phyloP scores from a whole-genome alignment of 53 echinoderm and acorn worm genomes.

The Hippasteria phrygiana region DNA sequence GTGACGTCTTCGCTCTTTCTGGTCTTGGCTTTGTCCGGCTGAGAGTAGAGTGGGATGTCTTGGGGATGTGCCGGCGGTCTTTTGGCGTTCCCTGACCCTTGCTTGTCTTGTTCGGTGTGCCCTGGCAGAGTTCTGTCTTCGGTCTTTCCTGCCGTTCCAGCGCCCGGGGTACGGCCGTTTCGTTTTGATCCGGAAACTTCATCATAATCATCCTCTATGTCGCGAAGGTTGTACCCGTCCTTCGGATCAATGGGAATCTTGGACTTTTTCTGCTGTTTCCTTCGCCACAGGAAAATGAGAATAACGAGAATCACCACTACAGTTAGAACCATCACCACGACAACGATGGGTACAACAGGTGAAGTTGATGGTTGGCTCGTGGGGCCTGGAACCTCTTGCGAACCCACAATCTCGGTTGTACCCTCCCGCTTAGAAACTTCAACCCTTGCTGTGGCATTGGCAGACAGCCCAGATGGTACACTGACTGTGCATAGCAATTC shows the following conservation, averaged over 20 bases:
- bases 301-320: not conserved
- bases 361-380: not conserved
- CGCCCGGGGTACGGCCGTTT: not conserved
- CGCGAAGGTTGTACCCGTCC: not conserved
- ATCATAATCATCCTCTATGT: not conserved
- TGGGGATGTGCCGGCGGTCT: not conserved
- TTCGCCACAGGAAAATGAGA: not conserved
- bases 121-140: not conserved
- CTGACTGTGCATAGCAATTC: constrained; percentile 27
- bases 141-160: not conserved
- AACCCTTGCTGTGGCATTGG: constrained; percentile 13
- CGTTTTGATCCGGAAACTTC: not conserved
- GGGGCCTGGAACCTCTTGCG: not conserved
- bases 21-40: not conserved
- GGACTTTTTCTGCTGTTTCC: not conserved
- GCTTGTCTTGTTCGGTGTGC: not conserved
- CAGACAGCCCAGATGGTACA: constrained; percentile 48
- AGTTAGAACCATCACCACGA: not conserved
- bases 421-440: not conserved
- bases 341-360: not conserved
- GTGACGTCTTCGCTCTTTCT: not conserved
- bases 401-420: not conserved
- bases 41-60: constrained; percentile 14
- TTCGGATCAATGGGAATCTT: constrained; percentile 6
- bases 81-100: no score